Conservation (phyloP, 1,140 invertebrate genomes). For the Penaeus chinensis region DNA sequence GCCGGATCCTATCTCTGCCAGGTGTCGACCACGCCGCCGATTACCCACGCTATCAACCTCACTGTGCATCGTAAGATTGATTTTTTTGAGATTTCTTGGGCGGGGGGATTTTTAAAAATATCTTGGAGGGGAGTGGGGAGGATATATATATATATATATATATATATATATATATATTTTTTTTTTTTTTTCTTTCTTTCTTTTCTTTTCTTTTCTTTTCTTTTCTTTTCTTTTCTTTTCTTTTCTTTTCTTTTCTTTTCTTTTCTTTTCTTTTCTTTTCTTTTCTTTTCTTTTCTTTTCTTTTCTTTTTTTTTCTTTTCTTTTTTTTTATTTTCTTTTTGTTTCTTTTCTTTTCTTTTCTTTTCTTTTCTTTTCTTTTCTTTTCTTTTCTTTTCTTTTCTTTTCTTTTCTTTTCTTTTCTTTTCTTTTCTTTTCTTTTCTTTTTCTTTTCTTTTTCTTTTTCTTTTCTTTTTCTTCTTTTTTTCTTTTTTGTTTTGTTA, state of each 20-base stretch:
- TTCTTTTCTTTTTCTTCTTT: not conserved
- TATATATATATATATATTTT: not conserved
- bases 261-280: not conserved
- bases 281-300: not conserved
- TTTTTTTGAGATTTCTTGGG: no score
- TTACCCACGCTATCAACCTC: no score
- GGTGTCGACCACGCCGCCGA: no score
- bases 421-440: not conserved
- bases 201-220: not conserved
- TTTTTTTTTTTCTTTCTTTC: not conserved
- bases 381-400: not conserved
- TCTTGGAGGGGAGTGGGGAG: no score
- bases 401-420: not conserved
- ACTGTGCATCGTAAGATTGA: no score
- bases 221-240: not conserved
- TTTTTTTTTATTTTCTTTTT: not conserved
- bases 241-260: not conserved
- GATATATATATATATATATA: no score
- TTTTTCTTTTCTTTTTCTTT: not conserved
- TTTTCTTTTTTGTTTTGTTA: not conserved
- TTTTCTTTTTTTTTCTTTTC: not conserved
- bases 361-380: slow-evolving; percentile 3
- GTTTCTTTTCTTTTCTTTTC: no score
- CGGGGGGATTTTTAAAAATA: no score
- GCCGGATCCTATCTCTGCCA: no score